Evolutionary conservation across 1,140 invertebrate genomes (phyloP), one percentile per base, ranked within the genome.

Genomic region (Pseudoatta argentina): DNA sequence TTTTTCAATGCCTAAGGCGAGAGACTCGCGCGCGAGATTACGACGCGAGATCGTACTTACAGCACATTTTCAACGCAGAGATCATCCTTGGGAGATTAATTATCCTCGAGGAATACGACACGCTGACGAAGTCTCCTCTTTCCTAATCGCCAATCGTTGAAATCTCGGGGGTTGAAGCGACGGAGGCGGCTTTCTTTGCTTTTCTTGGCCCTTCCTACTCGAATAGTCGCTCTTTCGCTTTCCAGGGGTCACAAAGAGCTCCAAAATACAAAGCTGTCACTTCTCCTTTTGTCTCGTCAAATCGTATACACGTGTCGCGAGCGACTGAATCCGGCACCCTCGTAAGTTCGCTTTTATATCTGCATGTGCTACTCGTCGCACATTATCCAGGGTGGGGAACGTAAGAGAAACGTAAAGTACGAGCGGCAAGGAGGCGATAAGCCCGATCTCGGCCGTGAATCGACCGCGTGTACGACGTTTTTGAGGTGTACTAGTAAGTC

Each of bases 261-360:
- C 59, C 5, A 4, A 6, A 14, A 77, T 34, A 24, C n/a, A 48
- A 30, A 67, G 14, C 2, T 63, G 34, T 18, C 21, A 30, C 21
- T 21, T 7, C 27, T 83, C 7, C 76, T 57, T n/a, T 8, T 57
- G 6, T 57, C 21, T 53, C 14, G 44, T 51, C 24, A 71, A 57
- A 3, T 12, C 61, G 73, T 63, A 53, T 34, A 69, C 82, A 78
- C 76, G 75, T 71, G 61, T 61, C 59, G 61, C 69, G 72, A 67
- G 44, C 75, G 82, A 93, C 92, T 91, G 91, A 89, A 83, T 85
- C 39, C 85, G 86, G 64, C 86, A 89, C 86, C 91, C 87, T 79
- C 81, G 51, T 75, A 87, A 91, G 69, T 91, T 87, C 86, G 87
- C 89, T 75, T 66, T 93, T 93, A 90, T 93, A 93, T 92, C 87